Evolutionary conservation across 2,888 invertebrate genomes (phyloP).

Genomic region (Saturnia pavonia): DNA sequence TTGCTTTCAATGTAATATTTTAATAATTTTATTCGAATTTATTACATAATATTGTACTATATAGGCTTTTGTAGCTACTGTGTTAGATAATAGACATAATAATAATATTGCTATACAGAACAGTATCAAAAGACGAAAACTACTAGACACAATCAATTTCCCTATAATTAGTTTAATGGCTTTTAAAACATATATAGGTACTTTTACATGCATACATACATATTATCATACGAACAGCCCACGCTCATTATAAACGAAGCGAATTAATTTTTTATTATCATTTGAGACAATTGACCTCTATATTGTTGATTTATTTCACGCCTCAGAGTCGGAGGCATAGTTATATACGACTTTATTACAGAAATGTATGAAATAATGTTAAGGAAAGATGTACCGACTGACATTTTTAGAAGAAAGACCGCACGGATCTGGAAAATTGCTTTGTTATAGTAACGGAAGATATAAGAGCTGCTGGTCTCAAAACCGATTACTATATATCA

Average conservation of each 20-base stretch:
- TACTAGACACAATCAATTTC: too few species aligned
- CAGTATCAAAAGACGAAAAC: too few species aligned
- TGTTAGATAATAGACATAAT: too few species aligned
- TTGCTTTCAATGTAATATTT: background rate
- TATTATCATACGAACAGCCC: constrained; percentile 10
- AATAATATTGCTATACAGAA: too few species aligned
- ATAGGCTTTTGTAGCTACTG: too few species aligned
- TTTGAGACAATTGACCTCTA: constrained; percentile 18
- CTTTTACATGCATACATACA: background rate
- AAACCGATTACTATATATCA: background rate
- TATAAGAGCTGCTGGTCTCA: background rate
- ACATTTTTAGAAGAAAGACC: background rate
- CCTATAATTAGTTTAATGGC: background rate
- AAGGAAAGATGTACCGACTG: background rate
- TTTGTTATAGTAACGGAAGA: background rate
- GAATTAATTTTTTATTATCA: constrained; percentile 18
- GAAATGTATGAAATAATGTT: background rate
- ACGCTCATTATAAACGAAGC: constrained; percentile 17
- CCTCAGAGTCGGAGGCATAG: constrained; percentile 2
- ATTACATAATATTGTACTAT: too few species aligned
- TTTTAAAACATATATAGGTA: background rate
- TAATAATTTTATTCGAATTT: too few species aligned
- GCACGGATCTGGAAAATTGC: background rate
- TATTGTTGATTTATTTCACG: constrained; percentile 15
- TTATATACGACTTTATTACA: constrained; percentile 6